Evolutionary conservation across 2,888 invertebrate species (phyloP).

Genomic region (Noctua janthe): DNA sequence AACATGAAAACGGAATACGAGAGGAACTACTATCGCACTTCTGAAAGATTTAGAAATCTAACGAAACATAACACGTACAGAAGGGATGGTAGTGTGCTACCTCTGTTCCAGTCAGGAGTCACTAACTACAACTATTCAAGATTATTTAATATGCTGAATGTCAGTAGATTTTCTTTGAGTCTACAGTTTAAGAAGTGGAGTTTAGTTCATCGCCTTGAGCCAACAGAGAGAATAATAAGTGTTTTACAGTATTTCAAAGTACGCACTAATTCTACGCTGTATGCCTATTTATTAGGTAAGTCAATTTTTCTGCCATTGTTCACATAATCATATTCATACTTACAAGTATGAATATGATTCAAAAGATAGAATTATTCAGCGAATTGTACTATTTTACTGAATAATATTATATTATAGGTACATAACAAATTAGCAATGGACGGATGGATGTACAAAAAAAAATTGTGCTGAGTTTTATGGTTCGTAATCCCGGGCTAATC

Average conservation of each 20-base stretch:
- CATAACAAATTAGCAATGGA: background rate
- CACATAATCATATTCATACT: background rate
- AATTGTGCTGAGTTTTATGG: background rate
- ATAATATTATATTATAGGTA: background rate
- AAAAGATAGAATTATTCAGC: background rate
- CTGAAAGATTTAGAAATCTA: constrained; percentile 79
- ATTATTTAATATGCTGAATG: constrained; percentile 78
- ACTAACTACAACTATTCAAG: constrained; percentile 78
- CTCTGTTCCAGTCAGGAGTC: constrained; percentile 77
- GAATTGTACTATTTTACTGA: background rate
- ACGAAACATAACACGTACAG: constrained; percentile 76
- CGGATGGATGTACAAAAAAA: background rate
- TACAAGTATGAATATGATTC: background rate
- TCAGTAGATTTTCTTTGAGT: constrained; percentile 75
- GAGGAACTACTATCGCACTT: constrained; percentile 78
- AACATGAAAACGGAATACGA: constrained; percentile 73
- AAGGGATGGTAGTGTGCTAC: constrained; percentile 68
- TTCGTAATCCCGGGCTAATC: background rate
- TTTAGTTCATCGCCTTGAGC: constrained; percentile 46
- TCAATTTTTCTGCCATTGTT: background rate
- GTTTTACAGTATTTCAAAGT: constrained; percentile 86
- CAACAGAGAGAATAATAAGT: constrained; percentile 67
- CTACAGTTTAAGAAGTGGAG: constrained; percentile 66
- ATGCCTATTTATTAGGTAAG: constrained; percentile 82
- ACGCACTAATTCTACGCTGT: constrained; percentile 83